phyloP scores from a whole-genome alignment of 2,888 invertebrate species.

The Drosophila anceps region DNA sequence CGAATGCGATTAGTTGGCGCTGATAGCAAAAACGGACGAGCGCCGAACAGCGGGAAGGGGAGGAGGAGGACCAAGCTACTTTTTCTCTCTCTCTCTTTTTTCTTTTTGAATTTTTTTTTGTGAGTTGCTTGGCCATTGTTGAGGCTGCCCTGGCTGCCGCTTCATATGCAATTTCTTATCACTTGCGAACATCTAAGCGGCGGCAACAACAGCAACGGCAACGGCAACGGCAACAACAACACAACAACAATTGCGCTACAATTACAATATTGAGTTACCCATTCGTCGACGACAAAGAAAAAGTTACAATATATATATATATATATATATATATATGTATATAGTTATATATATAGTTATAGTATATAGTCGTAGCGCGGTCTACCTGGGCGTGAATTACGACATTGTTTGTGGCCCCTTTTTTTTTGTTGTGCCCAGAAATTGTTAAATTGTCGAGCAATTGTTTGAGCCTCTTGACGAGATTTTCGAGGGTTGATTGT shows the following conservation, averaged over 20 bases:
- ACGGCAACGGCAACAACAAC: slow-evolving; percentile 26
- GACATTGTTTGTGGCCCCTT: slow-evolving; percentile 70
- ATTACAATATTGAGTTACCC: slow-evolving; percentile 84
- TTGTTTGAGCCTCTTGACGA: slow-evolving; percentile 46
- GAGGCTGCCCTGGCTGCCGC: slow-evolving; percentile 58
- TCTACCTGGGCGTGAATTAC: slow-evolving; percentile 84
- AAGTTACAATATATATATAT: slow-evolving; percentile 65
- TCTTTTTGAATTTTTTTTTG: slow-evolving; percentile 15
- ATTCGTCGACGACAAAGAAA: slow-evolving; percentile 70
- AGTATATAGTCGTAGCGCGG: slow-evolving; percentile 21
- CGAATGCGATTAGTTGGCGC: slow-evolving; percentile 83
- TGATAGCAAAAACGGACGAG: slow-evolving; percentile 69
- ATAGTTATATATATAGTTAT: slow-evolving; percentile 4
- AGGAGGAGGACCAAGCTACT: slow-evolving; percentile 1
- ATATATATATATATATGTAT: slow-evolving; percentile 8
- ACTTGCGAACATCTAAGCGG: slow-evolving; percentile 83
- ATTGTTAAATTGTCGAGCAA: slow-evolving; percentile 80
- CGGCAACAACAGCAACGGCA: slow-evolving; percentile 43
- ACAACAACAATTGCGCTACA: slow-evolving; percentile 81
- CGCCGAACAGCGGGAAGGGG: not conserved
- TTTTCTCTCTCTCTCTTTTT: slow-evolving; percentile 24
- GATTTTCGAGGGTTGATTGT: slow-evolving; percentile 65
- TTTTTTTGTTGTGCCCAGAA: slow-evolving; percentile 55
- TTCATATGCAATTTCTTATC: slow-evolving; percentile 82
- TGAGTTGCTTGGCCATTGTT: slow-evolving; percentile 68